Conservation (phyloP, 2,888 invertebrate genomes). For the Nomada ruficornis region DNA sequence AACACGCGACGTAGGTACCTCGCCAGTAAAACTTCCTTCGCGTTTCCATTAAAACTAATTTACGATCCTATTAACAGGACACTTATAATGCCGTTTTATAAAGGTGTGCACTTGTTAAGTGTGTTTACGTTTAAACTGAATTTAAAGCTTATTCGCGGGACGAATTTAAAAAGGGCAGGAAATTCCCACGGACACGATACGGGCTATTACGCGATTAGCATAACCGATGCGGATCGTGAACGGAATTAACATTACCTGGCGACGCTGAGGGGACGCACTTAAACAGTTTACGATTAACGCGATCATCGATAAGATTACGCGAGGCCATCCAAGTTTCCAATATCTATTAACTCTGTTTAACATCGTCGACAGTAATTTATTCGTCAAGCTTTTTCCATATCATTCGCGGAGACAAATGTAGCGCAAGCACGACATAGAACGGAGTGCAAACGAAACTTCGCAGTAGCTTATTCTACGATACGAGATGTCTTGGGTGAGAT, state of each 20-base stretch:
- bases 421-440: not conserved
- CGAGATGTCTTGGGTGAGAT: not conserved
- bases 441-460: not conserved
- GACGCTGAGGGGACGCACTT: conserved; percentile 13
- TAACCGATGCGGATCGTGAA: conserved; percentile 37
- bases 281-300: conserved; percentile 51
- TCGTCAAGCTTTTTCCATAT: not conserved
- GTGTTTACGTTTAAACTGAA: conserved; percentile 20
- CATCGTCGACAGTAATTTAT: not conserved
- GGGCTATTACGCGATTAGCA: conserved; percentile 42
- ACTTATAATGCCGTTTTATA: not conserved
- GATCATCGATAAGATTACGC: conserved; percentile 53
- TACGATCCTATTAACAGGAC: not conserved
- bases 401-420: no score
- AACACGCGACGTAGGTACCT: not conserved
- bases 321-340: conserved; percentile 26
- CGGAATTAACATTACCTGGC: conserved; percentile 47
- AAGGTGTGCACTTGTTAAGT: conserved; percentile 2
- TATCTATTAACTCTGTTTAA: conserved; percentile 38
- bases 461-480: not conserved
- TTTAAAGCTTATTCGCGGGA: conserved; percentile 21
- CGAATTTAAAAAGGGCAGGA: not conserved
- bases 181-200: conserved; percentile 8
- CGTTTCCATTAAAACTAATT: not conserved
- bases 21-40: not conserved